Evolutionary conservation across 2,888 invertebrate species (phyloP).

Genomic region (Junonia oenone): DNA sequence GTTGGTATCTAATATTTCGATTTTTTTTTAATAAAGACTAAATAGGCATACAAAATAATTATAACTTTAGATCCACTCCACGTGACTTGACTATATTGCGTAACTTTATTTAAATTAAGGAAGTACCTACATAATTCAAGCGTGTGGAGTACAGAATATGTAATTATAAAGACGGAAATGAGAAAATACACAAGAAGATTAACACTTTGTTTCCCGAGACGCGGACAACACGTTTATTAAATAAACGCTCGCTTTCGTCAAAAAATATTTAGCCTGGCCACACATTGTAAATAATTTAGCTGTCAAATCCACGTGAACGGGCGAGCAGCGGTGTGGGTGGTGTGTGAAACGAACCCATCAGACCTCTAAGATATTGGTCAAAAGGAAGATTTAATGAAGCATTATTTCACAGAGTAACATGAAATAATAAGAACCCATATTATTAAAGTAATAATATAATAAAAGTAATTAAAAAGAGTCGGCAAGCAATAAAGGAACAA

Average conservation of each 20-base stretch:
- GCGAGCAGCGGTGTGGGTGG: too few species aligned
- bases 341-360: too few species aligned
- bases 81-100: not conserved
- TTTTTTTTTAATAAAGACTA: too few species aligned
- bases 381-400: too few species aligned
- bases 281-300: not conserved
- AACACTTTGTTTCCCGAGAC: conserved; percentile 17
- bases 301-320: conserved; percentile 3
- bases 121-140: not conserved
- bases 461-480: too few species aligned
- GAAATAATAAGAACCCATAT: too few species aligned
- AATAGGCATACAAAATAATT: too few species aligned
- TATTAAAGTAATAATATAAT: too few species aligned
- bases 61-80: not conserved
- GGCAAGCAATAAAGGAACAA: too few species aligned
- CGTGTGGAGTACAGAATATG: conserved; percentile 5
- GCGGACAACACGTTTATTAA: conserved; percentile 23
- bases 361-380: too few species aligned
- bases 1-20: too few species aligned
- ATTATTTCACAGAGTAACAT: too few species aligned
- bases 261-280: conserved; percentile 18
- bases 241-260: conserved; percentile 21
- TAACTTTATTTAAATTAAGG: not conserved
- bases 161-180: conserved; percentile 16
- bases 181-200: conserved; percentile 21